Evolutionary conservation across 2,113 vertebrate genomes (phyloP), one percentile per base, ranked within the genome.

Genomic region (Tympanuchus pallidicinctus): DNA sequence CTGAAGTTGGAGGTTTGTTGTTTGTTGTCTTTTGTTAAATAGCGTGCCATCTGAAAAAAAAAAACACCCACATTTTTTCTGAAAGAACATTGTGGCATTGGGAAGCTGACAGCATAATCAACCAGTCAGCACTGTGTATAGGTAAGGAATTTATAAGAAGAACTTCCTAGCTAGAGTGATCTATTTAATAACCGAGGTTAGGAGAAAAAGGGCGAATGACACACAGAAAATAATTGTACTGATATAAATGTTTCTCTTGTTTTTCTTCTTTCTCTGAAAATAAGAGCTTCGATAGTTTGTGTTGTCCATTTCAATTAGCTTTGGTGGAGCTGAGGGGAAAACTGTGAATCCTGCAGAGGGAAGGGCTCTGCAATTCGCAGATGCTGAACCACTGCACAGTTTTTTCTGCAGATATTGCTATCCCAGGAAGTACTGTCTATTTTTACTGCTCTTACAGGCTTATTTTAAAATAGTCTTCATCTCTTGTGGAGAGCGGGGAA

Each of bases 61-160:
- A 86, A 96, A 95, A 77, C 50, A 47, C 36, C 32, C 7, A 19
- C 60, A 43, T 79, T 88, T 82, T 71, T 86, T 67, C 47, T 40
- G 50, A 81, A 42, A 38, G 90, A 95, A 45, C 63, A 59, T 47
- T 59, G 67, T 92, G 52, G 48, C 75, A 60, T 34, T 93, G 75
- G 56, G 80, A 81, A 61, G 81, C 38, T 54, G 86, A 93, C 91
- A 94, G 67, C 57, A 92, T 75, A 89, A 97, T 90, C 95, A 95
- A 89, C 47, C 66, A 92, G 77, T 88, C 93, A 89, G 47, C 42
- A 65, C 25, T 18, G 28, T 65, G 43, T 80, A 63, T 73, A 88
- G 82, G 92, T 89, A 90, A 96, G 84, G 82, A 81, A 82, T 72
- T 95, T 90, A 34, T 84, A 65, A 75, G 43, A 64, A 75, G 43